Evolutionary conservation across 2,797 vertebrate genomes (phyloP).

Genomic region (Characodon lateralis): DNA sequence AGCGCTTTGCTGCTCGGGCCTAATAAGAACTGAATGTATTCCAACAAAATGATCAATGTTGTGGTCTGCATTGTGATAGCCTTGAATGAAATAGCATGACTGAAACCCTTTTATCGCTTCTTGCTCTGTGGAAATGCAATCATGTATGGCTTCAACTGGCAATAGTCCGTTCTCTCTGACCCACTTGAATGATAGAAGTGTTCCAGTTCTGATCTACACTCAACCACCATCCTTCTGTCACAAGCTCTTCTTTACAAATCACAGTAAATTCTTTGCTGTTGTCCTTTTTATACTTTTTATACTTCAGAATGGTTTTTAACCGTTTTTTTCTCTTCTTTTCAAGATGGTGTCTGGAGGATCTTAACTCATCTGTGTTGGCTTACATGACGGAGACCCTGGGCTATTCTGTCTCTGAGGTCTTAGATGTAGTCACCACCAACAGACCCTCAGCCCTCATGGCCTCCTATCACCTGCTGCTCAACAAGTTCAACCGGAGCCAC

Average conservation of each 20-base stretch:
- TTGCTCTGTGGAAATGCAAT: constrained; percentile 69
- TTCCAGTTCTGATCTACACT: constrained; percentile 31
- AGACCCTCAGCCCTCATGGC: constrained; percentile 84
- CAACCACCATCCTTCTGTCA: constrained; percentile 17
- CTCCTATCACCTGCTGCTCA: constrained; percentile 85
- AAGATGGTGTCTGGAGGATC: constrained; percentile 80
- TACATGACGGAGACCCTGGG: constrained; percentile 82
- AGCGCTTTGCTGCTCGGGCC: too few relatives aligned
- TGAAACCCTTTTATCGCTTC: constrained; percentile 68
- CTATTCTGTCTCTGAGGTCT: constrained; percentile 79
- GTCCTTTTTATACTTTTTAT: constrained; percentile 1
- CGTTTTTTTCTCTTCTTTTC: constrained; percentile 27
- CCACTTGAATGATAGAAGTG: constrained; percentile 44
- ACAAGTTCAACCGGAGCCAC: constrained; percentile 81
- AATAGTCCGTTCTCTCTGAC: constrained; percentile 34
- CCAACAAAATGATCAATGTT: constrained; percentile 53
- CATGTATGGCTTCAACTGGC: constrained; percentile 46
- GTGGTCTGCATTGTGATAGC: constrained; percentile 53
- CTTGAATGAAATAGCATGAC: constrained; percentile 52
- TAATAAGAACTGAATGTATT: constrained; percentile 27
- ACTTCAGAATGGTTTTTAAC: constrained; percentile 6
- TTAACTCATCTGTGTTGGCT: constrained; percentile 81
- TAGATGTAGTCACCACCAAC: constrained; percentile 81
- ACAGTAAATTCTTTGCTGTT: constrained; percentile 15
- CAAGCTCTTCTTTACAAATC: constrained; percentile 10